A percentile compares a stretch with the other conserved stretches of the same genome.
These are phyloP conservation scores for Spinus pinus DNA, from an alignment of 2,797 vertebrate species.

Conservation along the genomic window DNA sequence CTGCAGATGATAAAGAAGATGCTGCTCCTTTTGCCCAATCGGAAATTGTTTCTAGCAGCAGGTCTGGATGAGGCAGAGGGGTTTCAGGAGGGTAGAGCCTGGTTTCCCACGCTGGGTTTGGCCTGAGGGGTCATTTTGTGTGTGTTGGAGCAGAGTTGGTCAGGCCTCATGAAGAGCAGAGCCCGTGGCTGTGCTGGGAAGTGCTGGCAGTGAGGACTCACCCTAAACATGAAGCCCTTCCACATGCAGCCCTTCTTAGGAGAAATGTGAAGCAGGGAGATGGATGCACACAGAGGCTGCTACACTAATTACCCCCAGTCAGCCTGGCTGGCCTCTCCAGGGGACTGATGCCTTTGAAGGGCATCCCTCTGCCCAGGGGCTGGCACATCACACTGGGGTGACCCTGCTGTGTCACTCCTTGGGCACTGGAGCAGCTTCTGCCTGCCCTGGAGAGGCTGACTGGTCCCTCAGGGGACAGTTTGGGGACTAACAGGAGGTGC, in stretches of 20 bases:
- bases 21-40: neutral
- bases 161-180: rapidly evolving
- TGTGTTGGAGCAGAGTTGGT: rapidly evolving
- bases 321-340: rapidly evolving
- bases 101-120: neutral
- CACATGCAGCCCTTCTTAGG: rapidly evolving
- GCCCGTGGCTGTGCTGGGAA: neutral
- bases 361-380: neutral
- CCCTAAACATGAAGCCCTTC: no score
- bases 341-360: rapidly evolving
- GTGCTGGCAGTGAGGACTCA: rapidly evolving
- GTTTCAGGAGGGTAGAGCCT: neutral
- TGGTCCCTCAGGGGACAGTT: rapidly evolving
- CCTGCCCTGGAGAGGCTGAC: neutral
- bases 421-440: neutral
- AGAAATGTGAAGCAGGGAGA: neutral
- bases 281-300: rapidly evolving
- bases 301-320: rapidly evolving
- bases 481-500: rapidly evolving
- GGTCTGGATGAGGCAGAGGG: neutral
- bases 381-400: rapidly evolving
- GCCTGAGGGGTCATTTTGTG: rapidly evolving
- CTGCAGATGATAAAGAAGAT: rapidly evolving
- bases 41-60: neutral
- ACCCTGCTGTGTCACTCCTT: rapidly evolving